Percentiles rank a stretch among this genome's conserved stretches.
These are phyloP conservation scores for Daphoenositta chrysoptera DNA, from an alignment of 2,113 vertebrate species.

Conservation along the genomic window DNA sequence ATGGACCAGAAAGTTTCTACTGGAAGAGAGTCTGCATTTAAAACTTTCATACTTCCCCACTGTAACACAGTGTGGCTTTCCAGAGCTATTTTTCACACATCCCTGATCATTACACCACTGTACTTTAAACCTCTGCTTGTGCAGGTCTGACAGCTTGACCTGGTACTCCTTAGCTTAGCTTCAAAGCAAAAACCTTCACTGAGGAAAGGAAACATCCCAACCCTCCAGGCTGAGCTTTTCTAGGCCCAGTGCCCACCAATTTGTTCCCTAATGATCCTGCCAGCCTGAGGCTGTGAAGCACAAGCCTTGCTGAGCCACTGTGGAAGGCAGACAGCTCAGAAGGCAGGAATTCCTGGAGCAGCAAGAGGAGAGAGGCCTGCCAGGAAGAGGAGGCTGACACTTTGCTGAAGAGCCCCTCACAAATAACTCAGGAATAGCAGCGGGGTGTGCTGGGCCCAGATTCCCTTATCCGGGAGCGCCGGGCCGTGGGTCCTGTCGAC, in stretches of 20 bases:
- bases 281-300: not conserved
- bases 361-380: not conserved
- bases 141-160: not conserved
- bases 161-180: not conserved
- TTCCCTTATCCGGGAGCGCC: not conserved
- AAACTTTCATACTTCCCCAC: not conserved
- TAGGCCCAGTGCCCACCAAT: not conserved
- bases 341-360: constrained; percentile 19
- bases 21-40: not conserved
- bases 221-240: not conserved
- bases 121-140: not conserved
- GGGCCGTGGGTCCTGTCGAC: not conserved
- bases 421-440: not conserved
- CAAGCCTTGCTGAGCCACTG: not conserved
- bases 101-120: not conserved
- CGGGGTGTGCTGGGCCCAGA: not conserved
- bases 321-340: not conserved
- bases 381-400: constrained; percentile 2
- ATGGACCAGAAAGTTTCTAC: not conserved
- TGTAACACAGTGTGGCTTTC: not conserved
- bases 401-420: not conserved
- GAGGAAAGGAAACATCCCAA: not conserved
- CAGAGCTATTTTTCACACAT: not conserved
- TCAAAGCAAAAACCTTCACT: not conserved
- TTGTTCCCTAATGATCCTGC: not conserved